These are phyloP conservation scores for Lepilemur septentrionalis DNA, from an alignment of 2,797 vertebrate species.

Conservation along the genomic window DNA sequence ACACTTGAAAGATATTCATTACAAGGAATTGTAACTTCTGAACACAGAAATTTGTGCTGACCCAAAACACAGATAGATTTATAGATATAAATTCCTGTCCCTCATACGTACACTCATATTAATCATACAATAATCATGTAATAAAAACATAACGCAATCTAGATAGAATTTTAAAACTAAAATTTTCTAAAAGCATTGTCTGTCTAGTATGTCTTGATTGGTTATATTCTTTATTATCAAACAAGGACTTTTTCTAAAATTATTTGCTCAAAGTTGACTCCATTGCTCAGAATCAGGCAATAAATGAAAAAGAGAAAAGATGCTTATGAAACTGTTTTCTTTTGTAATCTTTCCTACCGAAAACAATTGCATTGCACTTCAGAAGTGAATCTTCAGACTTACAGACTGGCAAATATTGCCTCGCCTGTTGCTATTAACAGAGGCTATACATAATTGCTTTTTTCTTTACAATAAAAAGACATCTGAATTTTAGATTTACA, in stretches of 20 bases:
- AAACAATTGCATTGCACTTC: neutral
- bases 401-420: neutral
- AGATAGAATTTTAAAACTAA: neutral
- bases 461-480: neutral
- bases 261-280: neutral
- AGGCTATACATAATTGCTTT: neutral
- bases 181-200: neutral
- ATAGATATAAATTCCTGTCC: neutral
- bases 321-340: neutral
- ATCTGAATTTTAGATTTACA: constrained; percentile 2
- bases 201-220: neutral
- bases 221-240: neutral
- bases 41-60: constrained; percentile 8
- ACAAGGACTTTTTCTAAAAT: neutral
- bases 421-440: neutral
- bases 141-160: neutral
- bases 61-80: constrained; percentile 9
- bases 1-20: neutral
- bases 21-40: constrained; percentile 21
- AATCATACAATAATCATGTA: neutral
- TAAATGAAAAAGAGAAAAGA: constrained; percentile 10
- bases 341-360: neutral
- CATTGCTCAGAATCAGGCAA: neutral
- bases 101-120: neutral
- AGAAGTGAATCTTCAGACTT: neutral